phyloP scores from a whole-genome alignment of 2,888 invertebrate genomes.

The Euphydryas editha region DNA sequence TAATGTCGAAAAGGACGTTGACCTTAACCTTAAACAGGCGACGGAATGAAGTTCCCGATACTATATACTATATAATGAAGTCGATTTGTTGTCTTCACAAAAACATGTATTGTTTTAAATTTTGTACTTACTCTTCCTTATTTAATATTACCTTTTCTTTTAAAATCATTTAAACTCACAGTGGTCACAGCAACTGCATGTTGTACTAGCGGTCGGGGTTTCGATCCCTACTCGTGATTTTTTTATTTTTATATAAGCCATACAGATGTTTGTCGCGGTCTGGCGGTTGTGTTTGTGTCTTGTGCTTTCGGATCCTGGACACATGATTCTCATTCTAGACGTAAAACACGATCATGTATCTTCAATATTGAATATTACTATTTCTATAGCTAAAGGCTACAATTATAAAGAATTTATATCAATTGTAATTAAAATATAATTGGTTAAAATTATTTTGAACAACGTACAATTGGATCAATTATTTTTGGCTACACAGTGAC shows the following conservation, averaged over 20 bases:
- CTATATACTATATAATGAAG: slow-evolving; percentile 24
- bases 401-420: not conserved
- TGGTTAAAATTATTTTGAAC: not conserved
- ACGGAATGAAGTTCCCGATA: slow-evolving; percentile 15
- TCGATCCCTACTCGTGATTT: too few relatives aligned
- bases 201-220: too few relatives aligned
- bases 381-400: not conserved
- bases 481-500: slow-evolving; percentile 4
- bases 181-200: too few relatives aligned
- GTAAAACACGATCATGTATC: too few relatives aligned
- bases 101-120: slow-evolving; percentile 19
- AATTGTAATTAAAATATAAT: slow-evolving; percentile 1
- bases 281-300: too few relatives aligned
- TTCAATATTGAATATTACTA: too few relatives aligned
- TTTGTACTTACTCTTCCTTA: slow-evolving; percentile 18
- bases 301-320: too few relatives aligned
- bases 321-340: too few relatives aligned
- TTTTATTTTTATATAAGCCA: too few relatives aligned
- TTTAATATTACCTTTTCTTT: too few relatives aligned
- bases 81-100: slow-evolving; percentile 15
- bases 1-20: slow-evolving; percentile 26
- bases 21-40: slow-evolving; percentile 26
- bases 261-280: too few relatives aligned
- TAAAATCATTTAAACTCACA: too few relatives aligned
- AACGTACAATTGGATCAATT: not conserved